These are phyloP conservation scores for Phrynocephalus forsythii DNA, from an alignment of 2,797 vertebrate species.

Conservation along the genomic window DNA sequence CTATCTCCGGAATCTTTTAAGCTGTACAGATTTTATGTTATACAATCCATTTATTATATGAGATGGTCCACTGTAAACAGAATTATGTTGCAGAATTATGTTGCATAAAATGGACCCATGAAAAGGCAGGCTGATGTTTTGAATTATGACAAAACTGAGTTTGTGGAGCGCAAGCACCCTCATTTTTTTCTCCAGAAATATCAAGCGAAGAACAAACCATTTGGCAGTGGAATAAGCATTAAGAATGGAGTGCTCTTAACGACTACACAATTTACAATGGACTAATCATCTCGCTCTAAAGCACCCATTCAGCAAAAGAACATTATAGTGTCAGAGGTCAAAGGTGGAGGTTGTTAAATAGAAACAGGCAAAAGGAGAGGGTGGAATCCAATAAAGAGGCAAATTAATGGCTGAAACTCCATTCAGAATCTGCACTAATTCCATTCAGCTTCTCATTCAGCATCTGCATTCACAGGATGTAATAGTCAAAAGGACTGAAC, in stretches of 20 bases:
- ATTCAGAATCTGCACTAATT: constrained; percentile 30
- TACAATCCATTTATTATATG: too few relatives aligned
- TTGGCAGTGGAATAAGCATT: constrained; percentile 14
- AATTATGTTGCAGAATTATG: too few relatives aligned
- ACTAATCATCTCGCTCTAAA: constrained; percentile 24
- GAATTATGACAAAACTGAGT: neutral
- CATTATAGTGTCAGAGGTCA: constrained; percentile 45
- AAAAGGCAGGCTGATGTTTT: neutral
- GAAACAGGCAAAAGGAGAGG: constrained; percentile 28
- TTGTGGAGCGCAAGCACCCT: neutral
- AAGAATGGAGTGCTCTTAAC: constrained; percentile 19
- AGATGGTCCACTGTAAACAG: too few relatives aligned
- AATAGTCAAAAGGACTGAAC: constrained; percentile 20
- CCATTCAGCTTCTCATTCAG: constrained; percentile 29
- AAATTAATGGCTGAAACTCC: constrained; percentile 35
- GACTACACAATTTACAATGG: constrained; percentile 7
- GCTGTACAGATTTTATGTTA: too few relatives aligned
- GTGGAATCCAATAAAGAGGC: constrained; percentile 33
- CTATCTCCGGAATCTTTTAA: too few relatives aligned
- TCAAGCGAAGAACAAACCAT: neutral
- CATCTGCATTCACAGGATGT: constrained; percentile 17
- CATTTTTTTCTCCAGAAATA: constrained; percentile 2
- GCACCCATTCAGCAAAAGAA: constrained; percentile 38
- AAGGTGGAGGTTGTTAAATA: constrained; percentile 42
- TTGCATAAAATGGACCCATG: neutral